Evolutionary conservation across 1,140 invertebrate genomes (phyloP), one percentile per base, ranked within the genome.

Genomic region (Maconellicoccus hirsutus): DNA sequence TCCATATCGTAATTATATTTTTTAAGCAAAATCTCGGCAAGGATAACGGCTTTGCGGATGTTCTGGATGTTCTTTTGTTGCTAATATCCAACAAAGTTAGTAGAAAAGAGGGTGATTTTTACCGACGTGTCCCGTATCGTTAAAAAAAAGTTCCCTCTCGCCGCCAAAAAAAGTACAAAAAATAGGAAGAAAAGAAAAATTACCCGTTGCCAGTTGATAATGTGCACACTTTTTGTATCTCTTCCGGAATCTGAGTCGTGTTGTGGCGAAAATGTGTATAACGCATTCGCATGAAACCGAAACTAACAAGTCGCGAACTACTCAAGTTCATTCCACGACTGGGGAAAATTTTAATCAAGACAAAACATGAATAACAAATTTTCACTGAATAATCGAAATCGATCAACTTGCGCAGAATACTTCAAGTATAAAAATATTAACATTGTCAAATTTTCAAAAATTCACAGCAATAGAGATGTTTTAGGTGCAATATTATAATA

Each of bases 171-270:
- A 52, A 16, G 16, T 52, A 52, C 42, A 52, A 52, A 52, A 52
- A 52, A 52, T 16, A 52, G 4, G n/a, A 70, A 69, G 69, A 72
- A 72, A 70, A 52, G 71, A 72, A 72, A 72, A 72, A 70, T 72
- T 70, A 70, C 69, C 42, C n/a, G n/a, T 29, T 26, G 69, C 25
- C 16, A 19, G n/a, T 26, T 29, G n/a, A 69, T 61, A 70, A 29
- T 42, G 71, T 69, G 69, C 33, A 70, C 14, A 70, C 71, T 72
- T 42, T 27, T 59, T 63, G 70, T 70, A 72, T 61, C 71, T 59
- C 39, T 72, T 72, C 70, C 69, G 69, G 71, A 59, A 72, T 70
- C 70, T 72, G 42, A 52, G 59, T 63, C 66, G 69, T 39, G 70
- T 72, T 72, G 59, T 72, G 59, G 59, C 42, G 69, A 63, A 52